phyloP scores from a whole-genome alignment of 2,797 vertebrate genomes.

The Erethizon dorsatum region DNA sequence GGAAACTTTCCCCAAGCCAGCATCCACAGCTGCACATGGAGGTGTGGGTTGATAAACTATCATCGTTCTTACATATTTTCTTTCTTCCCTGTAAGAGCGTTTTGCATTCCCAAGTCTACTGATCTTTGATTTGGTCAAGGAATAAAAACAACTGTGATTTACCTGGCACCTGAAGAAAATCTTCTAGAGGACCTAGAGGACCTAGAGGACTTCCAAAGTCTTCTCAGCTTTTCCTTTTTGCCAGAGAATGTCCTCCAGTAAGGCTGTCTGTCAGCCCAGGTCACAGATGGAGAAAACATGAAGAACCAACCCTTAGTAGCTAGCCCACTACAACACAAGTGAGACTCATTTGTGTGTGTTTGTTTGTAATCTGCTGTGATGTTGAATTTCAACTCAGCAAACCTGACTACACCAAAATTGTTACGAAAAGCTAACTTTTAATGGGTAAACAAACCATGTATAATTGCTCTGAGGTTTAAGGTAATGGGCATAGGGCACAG shows the following conservation, averaged over 20 bases:
- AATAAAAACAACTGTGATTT: background rate
- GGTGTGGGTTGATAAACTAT: accelerated
- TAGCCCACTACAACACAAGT: background rate
- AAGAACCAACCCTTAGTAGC: background rate
- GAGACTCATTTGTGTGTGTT: background rate
- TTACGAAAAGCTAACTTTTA: background rate
- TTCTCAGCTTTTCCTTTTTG: background rate
- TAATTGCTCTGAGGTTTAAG: background rate
- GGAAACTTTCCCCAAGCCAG: background rate
- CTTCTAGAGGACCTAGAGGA: background rate
- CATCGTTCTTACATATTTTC: background rate
- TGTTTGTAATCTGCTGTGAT: background rate
- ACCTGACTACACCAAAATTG: background rate
- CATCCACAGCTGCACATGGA: background rate
- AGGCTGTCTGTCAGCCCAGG: background rate
- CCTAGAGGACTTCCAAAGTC: background rate
- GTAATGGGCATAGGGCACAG: background rate
- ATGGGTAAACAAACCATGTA: background rate
- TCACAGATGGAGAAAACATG: background rate
- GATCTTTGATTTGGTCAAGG: background rate
- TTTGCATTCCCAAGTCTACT: background rate
- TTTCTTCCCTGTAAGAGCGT: background rate
- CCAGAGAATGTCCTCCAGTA: background rate
- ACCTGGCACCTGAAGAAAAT: background rate
- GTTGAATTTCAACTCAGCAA: background rate